Evolutionary conservation across 2,888 invertebrate genomes (phyloP).

Genomic region (Lomographa bimaculata): DNA sequence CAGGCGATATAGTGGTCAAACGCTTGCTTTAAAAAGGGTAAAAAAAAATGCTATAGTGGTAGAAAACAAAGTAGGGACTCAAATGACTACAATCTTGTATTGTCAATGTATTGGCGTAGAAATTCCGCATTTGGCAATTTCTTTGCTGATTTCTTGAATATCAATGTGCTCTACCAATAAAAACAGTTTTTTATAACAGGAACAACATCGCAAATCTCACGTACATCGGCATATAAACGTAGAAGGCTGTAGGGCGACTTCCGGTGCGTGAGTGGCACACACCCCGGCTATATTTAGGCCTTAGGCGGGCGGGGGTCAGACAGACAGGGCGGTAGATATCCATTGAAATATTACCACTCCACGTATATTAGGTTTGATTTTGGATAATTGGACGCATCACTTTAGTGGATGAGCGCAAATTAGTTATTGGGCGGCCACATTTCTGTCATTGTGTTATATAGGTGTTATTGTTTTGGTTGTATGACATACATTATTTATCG

Average conservation of each 20-base stretch:
- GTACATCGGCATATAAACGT: slow-evolving; percentile 39
- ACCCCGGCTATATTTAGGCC: slow-evolving; percentile 42
- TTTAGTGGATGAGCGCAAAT: slow-evolving; percentile 32
- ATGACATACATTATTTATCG: too few relatives aligned
- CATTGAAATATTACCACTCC: slow-evolving; percentile 44
- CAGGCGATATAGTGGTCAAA: too few relatives aligned
- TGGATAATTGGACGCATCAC: slow-evolving; percentile 35
- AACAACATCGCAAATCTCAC: slow-evolving; percentile 19
- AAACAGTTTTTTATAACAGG: slow-evolving; percentile 14
- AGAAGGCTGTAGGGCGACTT: slow-evolving; percentile 54
- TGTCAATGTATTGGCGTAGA: too few relatives aligned
- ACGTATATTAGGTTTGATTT: slow-evolving; percentile 45
- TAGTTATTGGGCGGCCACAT: slow-evolving; percentile 21
- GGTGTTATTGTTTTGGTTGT: too few relatives aligned
- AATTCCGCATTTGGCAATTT: too few relatives aligned
- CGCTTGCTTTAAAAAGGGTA: too few relatives aligned
- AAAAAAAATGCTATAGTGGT: too few relatives aligned
- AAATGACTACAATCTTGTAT: too few relatives aligned
- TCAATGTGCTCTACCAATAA: slow-evolving; percentile 8
- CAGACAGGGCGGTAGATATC: slow-evolving; percentile 32
- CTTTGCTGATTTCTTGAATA: too few relatives aligned
- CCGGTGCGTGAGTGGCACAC: slow-evolving; percentile 54
- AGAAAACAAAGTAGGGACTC: too few relatives aligned
- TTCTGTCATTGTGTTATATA: slow-evolving; percentile 10
- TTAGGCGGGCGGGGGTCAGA: slow-evolving; percentile 36